Conservation (phyloP, 2,797 vertebrate species). For the Sylvilagus floridanus region DNA sequence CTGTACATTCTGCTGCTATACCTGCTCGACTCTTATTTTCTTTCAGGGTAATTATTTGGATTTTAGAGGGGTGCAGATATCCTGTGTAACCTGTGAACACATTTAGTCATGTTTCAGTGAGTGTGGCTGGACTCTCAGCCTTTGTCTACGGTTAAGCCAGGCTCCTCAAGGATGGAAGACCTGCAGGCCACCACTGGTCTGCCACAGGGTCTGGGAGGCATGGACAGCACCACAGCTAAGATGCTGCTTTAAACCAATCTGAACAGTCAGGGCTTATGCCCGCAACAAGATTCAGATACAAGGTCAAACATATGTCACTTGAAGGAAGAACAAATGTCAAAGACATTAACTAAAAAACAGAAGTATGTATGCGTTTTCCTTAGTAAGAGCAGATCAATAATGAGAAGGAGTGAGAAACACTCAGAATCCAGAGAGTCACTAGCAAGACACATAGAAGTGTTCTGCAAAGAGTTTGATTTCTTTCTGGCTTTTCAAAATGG, state of each 20-base stretch:
- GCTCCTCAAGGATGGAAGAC: background rate
- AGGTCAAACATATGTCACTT: background rate
- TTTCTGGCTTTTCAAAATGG: slow-evolving; percentile 44
- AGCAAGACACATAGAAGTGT: background rate
- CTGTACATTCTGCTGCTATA: background rate
- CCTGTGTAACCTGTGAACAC: background rate
- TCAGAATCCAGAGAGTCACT: background rate
- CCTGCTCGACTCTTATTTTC: background rate
- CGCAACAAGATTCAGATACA: background rate
- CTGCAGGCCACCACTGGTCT: background rate
- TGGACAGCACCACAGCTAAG: background rate
- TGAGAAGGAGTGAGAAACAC: background rate
- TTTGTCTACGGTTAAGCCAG: background rate
- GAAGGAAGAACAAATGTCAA: slow-evolving; percentile 19
- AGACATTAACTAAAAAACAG: background rate
- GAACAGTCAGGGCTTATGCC: background rate
- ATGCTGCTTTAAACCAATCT: background rate
- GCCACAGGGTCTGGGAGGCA: background rate
- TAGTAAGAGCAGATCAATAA: background rate
- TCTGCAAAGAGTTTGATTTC: background rate
- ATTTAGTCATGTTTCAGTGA: background rate
- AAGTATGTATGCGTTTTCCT: background rate
- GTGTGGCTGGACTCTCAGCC: background rate
- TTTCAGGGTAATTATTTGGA: background rate
- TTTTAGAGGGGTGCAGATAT: background rate